Evolutionary conservation across 2,888 invertebrate species (phyloP).

Genomic region (Pollenia griseotomentosa): DNA sequence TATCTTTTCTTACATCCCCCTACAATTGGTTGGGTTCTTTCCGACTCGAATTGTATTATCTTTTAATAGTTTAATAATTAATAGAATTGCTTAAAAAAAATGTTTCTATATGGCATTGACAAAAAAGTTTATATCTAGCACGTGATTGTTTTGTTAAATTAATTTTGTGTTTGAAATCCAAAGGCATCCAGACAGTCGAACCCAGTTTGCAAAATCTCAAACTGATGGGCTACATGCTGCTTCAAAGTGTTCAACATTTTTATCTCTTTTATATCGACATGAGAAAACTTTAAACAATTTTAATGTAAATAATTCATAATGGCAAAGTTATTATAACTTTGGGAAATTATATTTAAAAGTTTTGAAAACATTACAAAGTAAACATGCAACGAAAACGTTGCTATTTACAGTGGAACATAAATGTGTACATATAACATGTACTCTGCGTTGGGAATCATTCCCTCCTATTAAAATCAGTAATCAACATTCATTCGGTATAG

Average conservation of each 20-base stretch:
- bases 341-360: slow-evolving; percentile 25
- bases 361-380: neutral
- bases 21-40: too few relatives aligned
- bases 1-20: too few relatives aligned
- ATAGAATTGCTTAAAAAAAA: slow-evolving; percentile 17
- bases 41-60: too few relatives aligned
- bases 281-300: slow-evolving; percentile 16
- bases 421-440: too few relatives aligned
- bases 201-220: neutral
- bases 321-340: neutral
- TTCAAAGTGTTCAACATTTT: neutral
- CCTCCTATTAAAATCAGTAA: too few relatives aligned
- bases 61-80: slow-evolving; percentile 42
- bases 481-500: too few relatives aligned
- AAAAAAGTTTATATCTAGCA: slow-evolving; percentile 34
- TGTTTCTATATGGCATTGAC: slow-evolving; percentile 28
- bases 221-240: slow-evolving; percentile 20
- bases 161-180: slow-evolving; percentile 5
- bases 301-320: slow-evolving; percentile 45
- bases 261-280: slow-evolving; percentile 21
- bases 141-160: slow-evolving; percentile 40
- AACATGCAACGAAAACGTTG: neutral
- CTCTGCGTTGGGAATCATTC: too few relatives aligned
- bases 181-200: neutral
- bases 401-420: neutral